Percentiles rank a stretch among this genome's conserved stretches.
Conservation (phyloP, 2,888 invertebrate species). For the Cheilosia scutellata region DNA sequence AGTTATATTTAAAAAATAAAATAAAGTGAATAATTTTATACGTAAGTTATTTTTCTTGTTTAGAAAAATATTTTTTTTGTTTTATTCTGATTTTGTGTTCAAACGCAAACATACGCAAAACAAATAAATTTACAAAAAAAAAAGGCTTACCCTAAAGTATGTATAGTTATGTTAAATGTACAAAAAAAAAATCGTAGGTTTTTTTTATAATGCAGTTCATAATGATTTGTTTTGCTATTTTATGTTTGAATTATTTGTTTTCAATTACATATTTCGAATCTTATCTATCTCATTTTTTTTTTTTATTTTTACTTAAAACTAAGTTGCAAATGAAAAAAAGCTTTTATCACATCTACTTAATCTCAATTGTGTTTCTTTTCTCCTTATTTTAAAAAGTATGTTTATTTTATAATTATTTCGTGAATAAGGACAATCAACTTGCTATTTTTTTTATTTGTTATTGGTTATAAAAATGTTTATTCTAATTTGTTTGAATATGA, state of each 20-base stretch:
- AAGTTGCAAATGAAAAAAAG: slow-evolving; percentile 74
- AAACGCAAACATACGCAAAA: slow-evolving; percentile 59
- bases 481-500: slow-evolving; percentile 56
- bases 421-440: slow-evolving; percentile 36
- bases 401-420: slow-evolving; percentile 33
- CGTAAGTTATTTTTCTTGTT: slow-evolving; percentile 43
- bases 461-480: slow-evolving; percentile 33
- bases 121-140: slow-evolving; percentile 41
- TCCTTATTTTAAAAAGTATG: slow-evolving; percentile 18
- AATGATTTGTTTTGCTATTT: slow-evolving; percentile 33
- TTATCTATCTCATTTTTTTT: slow-evolving; percentile 32
- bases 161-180: slow-evolving; percentile 39
- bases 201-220: slow-evolving; percentile 37
- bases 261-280: slow-evolving; percentile 41
- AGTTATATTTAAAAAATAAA: slow-evolving; percentile 68
- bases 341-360: slow-evolving; percentile 76
- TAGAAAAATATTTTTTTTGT: slow-evolving; percentile 60
- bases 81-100: slow-evolving; percentile 26
- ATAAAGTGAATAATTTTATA: slow-evolving; percentile 25
- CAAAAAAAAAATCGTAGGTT: slow-evolving; percentile 55
- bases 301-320: slow-evolving; percentile 55
- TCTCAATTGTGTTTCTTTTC: slow-evolving; percentile 65
- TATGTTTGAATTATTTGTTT: slow-evolving; percentile 16
- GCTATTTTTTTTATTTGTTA: slow-evolving; percentile 35
- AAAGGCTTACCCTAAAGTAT: slow-evolving; percentile 46